phyloP scores from a whole-genome alignment of 2,888 invertebrate species.

The Vannuccia rotundouncinata region DNA sequence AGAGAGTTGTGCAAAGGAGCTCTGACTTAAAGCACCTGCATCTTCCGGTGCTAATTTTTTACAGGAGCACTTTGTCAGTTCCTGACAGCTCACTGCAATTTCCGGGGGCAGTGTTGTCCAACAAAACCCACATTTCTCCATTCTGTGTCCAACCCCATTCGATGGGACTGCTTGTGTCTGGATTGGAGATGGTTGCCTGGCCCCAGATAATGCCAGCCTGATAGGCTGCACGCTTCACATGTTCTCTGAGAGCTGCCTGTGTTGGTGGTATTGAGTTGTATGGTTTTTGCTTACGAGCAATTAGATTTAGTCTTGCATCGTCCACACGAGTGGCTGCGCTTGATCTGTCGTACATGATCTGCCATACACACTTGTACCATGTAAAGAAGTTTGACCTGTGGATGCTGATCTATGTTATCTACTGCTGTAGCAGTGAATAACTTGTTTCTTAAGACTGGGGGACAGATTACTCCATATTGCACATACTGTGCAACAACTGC shows the following conservation, averaged over 20 bases:
- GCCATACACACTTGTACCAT: not conserved
- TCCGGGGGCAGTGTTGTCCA: slow-evolving; percentile 41
- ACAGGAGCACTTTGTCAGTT: slow-evolving; percentile 42
- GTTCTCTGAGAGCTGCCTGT: slow-evolving; percentile 38
- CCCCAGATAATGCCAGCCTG: slow-evolving; percentile 14
- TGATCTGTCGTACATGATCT: slow-evolving; percentile 43
- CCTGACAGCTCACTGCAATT: slow-evolving; percentile 41
- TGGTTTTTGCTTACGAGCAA: slow-evolving; percentile 43
- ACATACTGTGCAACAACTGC: slow-evolving; percentile 31
- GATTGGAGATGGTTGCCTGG: not conserved
- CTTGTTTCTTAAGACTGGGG: slow-evolving; percentile 23
- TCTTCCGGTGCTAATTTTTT: too few relatives aligned
- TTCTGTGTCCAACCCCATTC: too few relatives aligned
- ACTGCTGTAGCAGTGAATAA: not conserved
- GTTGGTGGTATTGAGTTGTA: slow-evolving; percentile 42
- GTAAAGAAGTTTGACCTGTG: not conserved
- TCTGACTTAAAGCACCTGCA: too few relatives aligned
- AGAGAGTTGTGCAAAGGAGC: slow-evolving; percentile 37
- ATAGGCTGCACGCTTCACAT: slow-evolving; percentile 1
- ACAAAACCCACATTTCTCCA: slow-evolving; percentile 40
- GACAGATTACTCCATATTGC: slow-evolving; percentile 40
- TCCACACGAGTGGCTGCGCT: slow-evolving; percentile 41
- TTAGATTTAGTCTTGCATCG: slow-evolving; percentile 42
- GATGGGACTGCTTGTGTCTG: not conserved
- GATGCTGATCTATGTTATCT: not conserved